Evolutionary conservation across 1,140 invertebrate genomes (phyloP).

Genomic region (Spodoptera litura): DNA sequence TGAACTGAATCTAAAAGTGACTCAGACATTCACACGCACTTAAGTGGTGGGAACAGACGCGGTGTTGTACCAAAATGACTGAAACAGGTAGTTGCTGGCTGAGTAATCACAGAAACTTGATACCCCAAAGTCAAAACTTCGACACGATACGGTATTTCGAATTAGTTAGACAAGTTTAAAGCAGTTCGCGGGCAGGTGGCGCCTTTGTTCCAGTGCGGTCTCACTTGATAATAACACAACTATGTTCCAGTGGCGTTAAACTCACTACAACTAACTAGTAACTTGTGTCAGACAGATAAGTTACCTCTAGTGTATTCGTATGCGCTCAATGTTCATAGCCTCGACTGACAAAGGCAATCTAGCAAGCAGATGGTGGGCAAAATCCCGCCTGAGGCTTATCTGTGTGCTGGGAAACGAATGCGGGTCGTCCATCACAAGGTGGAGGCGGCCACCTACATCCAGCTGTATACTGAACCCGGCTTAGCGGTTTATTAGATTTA

Average conservation of each 20-base stretch:
- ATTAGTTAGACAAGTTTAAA: constrained; percentile 63
- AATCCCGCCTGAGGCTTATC: constrained; percentile 38
- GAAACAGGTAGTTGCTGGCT: constrained; percentile 31
- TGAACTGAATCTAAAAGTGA: neutral
- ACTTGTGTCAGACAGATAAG: constrained; percentile 52
- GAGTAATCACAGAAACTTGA: constrained; percentile 55
- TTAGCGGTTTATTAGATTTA: constrained; percentile 43
- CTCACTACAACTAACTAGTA: constrained; percentile 53
- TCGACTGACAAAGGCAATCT: constrained; percentile 45
- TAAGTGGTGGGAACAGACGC: neutral
- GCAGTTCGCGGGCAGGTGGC: constrained; percentile 62
- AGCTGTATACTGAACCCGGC: constrained; percentile 28
- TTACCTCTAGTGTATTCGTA: constrained; percentile 41
- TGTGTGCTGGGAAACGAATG: constrained; percentile 43
- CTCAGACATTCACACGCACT: neutral
- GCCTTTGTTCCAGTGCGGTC: constrained; percentile 59
- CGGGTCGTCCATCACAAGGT: constrained; percentile 46
- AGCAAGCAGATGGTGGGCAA: constrained; percentile 41
- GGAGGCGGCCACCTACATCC: constrained; percentile 9
- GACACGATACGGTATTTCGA: constrained; percentile 59
- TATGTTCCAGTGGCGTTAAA: constrained; percentile 58
- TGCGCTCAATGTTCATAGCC: constrained; percentile 34
- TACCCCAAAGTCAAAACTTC: constrained; percentile 56
- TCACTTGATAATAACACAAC: constrained; percentile 70
- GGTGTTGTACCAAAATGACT: constrained; percentile 28